phyloP scores from a whole-genome alignment of 2,888 invertebrate genomes.

The Aleiodes testaceus region DNA sequence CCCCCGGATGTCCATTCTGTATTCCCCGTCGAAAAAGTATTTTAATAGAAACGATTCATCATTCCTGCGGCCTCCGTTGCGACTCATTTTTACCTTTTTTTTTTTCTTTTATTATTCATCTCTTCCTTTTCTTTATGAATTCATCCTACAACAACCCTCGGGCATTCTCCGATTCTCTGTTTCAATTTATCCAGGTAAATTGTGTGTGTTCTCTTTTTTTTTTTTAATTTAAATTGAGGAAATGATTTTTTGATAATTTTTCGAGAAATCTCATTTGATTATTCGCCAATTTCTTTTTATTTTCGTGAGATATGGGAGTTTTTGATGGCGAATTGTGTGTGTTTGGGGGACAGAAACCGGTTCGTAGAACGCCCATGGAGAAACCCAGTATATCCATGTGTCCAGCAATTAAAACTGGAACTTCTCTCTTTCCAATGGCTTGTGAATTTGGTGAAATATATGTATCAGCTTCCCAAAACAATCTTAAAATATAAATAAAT shows the following conservation, averaged over 20 bases:
- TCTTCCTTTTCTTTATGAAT: constrained; percentile 42
- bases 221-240: constrained; percentile 3
- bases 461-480: too few relatives aligned
- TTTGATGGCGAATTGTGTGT: neutral
- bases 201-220: constrained; percentile 23
- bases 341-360: neutral
- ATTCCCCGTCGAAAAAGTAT: constrained; percentile 73
- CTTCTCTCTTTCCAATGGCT: constrained; percentile 33
- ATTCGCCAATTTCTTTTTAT: neutral
- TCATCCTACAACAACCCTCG: constrained; percentile 35
- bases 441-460: neutral
- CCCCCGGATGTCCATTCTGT: constrained; percentile 65
- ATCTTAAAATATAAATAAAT: too few relatives aligned
- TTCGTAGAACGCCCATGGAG: constrained; percentile 47
- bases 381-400: constrained; percentile 22
- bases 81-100: constrained; percentile 50
- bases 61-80: constrained; percentile 58
- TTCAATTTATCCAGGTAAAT: constrained; percentile 20
- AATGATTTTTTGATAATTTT: neutral
- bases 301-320: constrained; percentile 38
- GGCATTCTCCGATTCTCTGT: constrained; percentile 6
- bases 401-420: constrained; percentile 40
- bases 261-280: constrained; percentile 34
- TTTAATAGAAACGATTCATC: constrained; percentile 72
- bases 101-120: constrained; percentile 42